These are phyloP conservation scores for Tenualosa ilisha DNA, from an alignment of 2,797 vertebrate genomes.

Conservation along the genomic window DNA sequence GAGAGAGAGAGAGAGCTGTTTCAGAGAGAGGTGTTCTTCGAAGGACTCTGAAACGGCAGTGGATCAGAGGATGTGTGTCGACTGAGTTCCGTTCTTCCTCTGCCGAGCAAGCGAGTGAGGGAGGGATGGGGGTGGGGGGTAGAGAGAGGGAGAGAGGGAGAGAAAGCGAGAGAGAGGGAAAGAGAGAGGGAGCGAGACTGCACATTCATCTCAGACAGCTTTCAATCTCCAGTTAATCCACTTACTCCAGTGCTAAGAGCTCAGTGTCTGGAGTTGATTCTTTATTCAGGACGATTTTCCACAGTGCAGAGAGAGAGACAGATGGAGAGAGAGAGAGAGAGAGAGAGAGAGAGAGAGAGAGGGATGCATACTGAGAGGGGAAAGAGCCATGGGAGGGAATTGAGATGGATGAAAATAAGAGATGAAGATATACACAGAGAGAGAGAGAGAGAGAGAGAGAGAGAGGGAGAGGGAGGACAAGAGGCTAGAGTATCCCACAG, in stretches of 20 bases:
- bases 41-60: neutral
- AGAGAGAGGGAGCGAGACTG: neutral
- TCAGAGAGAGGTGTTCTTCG: neutral
- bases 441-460: neutral
- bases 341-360: conserved; percentile 31
- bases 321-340: conserved; percentile 12
- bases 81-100: neutral
- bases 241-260: conserved; percentile 42
- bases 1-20: too few species aligned
- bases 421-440: neutral
- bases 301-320: conserved; percentile 39
- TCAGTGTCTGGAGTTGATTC: conserved; percentile 32
- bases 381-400: neutral
- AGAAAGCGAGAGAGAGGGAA: neutral
- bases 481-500: neutral
- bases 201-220: conserved; percentile 3
- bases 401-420: neutral
- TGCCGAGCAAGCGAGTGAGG: neutral
- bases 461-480: neutral
- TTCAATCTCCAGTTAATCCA: conserved; percentile 40
- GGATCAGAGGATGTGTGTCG: neutral
- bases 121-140: neutral
- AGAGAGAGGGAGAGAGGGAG: neutral
- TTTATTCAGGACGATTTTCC: conserved; percentile 32
- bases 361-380: neutral